Conservation (phyloP, 64 coral and sea anemone species). For the Montipora cactus region DNA sequence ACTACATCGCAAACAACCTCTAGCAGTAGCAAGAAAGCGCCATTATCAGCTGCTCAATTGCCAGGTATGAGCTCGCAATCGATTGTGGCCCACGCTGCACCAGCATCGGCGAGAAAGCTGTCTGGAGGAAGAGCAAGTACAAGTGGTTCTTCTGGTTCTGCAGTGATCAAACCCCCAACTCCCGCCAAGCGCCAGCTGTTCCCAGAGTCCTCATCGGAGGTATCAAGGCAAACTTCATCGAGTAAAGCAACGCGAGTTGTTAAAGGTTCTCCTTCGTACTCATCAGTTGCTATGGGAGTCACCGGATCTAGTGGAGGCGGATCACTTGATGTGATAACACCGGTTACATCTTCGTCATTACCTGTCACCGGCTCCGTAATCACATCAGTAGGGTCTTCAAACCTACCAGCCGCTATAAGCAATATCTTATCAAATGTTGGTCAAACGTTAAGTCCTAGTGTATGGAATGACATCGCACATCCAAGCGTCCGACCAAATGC, state of each 20-base stretch:
- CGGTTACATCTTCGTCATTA: conserved; percentile 48
- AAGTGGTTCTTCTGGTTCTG: conserved; percentile 35
- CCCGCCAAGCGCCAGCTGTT: conserved; percentile 92
- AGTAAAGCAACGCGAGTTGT: conserved; percentile 51
- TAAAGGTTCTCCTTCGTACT: conserved; percentile 75
- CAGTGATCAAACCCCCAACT: conserved; percentile 37
- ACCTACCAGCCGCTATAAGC: conserved; percentile 72
- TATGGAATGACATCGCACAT: conserved; percentile 94
- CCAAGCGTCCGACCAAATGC: conserved; percentile 78
- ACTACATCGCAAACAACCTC: conserved; percentile 32
- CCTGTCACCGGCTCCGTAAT: neutral
- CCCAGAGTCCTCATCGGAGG: conserved; percentile 65
- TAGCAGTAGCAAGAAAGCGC: conserved; percentile 48
- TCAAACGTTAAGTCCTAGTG: conserved; percentile 90
- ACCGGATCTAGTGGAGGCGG: conserved; percentile 33
- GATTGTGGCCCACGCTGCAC: neutral
- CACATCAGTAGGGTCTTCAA: conserved; percentile 4
- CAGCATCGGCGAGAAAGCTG: conserved; percentile 29
- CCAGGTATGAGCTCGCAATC: conserved; percentile 45
- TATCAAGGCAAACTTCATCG: neutral
- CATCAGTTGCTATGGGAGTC: conserved; percentile 89
- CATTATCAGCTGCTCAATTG: conserved; percentile 52
- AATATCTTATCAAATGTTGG: conserved; percentile 88
- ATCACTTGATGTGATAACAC: neutral
- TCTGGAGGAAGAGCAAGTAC: conserved; percentile 57